Conservation (phyloP, 2,113 vertebrate genomes). For the Scophthalmus maximus region DNA sequence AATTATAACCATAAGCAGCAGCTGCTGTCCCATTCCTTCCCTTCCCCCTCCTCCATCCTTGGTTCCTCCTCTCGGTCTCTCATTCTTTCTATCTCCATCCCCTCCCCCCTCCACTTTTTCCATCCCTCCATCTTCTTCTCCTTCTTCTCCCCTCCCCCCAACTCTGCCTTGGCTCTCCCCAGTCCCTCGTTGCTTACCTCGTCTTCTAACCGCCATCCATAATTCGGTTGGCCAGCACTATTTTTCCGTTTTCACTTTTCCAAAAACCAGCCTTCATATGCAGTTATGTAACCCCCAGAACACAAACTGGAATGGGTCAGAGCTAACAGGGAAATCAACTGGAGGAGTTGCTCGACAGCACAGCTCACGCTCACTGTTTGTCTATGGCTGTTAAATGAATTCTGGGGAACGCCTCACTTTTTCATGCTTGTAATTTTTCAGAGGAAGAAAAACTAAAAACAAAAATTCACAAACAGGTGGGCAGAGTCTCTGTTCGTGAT, state of each 20-base stretch:
- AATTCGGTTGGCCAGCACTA: too few species aligned
- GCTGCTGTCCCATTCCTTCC: conserved; percentile 49
- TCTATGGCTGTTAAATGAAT: conserved; percentile 3
- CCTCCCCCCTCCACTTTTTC: conserved; percentile 18
- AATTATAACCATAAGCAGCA: conserved; percentile 72
- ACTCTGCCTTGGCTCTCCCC: not conserved
- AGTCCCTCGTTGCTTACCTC: not conserved
- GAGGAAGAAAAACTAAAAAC: not conserved
- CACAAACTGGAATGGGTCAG: not conserved
- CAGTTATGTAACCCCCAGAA: not conserved
- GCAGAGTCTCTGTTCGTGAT: not conserved
- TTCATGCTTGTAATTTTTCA: not conserved
- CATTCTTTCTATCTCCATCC: too few species aligned
- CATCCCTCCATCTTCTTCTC: conserved; percentile 32
- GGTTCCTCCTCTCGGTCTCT: conserved; percentile 19
- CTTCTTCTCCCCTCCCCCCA: conserved; percentile 13
- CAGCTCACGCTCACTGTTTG: not conserved
- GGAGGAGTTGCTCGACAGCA: not conserved
- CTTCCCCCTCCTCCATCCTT: conserved; percentile 21
- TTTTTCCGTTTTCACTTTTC: not conserved
- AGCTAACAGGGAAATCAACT: not conserved
- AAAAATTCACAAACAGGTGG: not conserved
- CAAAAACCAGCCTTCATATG: not conserved
- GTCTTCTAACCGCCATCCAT: conserved; percentile 5
- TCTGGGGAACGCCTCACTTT: too few species aligned